These are phyloP conservation scores for Parotocinclus haroldoi DNA, from an alignment of 2,797 vertebrate genomes.

Conservation along the genomic window DNA sequence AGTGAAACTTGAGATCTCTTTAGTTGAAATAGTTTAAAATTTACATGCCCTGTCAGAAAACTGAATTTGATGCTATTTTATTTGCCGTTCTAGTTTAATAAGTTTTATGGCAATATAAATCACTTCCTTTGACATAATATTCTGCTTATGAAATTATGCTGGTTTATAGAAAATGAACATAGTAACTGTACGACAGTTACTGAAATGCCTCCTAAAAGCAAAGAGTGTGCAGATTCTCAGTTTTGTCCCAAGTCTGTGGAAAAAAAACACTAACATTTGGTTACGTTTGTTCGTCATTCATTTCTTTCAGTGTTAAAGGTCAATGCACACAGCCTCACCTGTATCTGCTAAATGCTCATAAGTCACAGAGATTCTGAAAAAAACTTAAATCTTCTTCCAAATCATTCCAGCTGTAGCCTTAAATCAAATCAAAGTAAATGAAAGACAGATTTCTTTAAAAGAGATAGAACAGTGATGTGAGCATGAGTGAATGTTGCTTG, in stretches of 20 bases:
- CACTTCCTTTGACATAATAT: conserved; percentile 36
- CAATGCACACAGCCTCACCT: conserved; percentile 11
- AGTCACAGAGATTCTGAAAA: conserved; percentile 16
- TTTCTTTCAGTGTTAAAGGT: conserved; percentile 18
- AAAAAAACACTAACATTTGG: conserved; percentile 37
- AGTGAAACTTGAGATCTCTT: conserved; percentile 24
- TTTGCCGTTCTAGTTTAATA: conserved; percentile 31
- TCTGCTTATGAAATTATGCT: not conserved
- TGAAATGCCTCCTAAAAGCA: conserved; percentile 13
- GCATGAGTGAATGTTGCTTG: not conserved
- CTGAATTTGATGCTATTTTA: conserved; percentile 38
- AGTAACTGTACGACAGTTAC: conserved; percentile 27
- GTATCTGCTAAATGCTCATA: conserved; percentile 21
- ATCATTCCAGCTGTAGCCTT: conserved; percentile 18
- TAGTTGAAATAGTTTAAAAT: conserved; percentile 23
- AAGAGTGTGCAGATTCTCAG: conserved; percentile 11
- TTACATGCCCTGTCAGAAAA: conserved; percentile 24
- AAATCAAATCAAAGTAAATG: conserved; percentile 11
- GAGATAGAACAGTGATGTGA: not conserved
- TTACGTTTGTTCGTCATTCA: conserved; percentile 29
- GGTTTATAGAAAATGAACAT: conserved; percentile 39
- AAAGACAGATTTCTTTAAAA: conserved; percentile 9
- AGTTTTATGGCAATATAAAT: conserved; percentile 39
- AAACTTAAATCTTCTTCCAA: conserved; percentile 15
- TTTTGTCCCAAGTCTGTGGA: conserved; percentile 29